phyloP scores from a whole-genome alignment of 2,797 vertebrate species.

The Eulemur rubriventer region DNA sequence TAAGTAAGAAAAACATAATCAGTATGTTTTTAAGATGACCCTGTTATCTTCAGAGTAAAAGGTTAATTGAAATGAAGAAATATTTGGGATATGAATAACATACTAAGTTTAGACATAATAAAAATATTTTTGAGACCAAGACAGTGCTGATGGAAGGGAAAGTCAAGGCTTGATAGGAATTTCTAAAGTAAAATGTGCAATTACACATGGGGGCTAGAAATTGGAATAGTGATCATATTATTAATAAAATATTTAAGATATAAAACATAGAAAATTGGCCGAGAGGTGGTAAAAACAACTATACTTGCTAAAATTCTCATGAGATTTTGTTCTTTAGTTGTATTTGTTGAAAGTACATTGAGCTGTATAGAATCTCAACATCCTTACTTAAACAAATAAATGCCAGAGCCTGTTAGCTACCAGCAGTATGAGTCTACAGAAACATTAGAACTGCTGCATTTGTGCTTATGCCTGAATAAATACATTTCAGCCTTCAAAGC shows the following conservation, averaged over 20 bases:
- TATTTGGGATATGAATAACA: background rate
- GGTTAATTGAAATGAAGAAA: background rate
- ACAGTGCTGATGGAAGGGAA: background rate
- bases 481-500: conserved; percentile 46
- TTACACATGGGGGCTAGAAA: background rate
- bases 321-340: background rate
- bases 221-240: background rate
- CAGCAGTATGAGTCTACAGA: background rate
- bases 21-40: background rate
- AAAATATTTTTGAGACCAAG: background rate
- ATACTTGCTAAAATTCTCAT: background rate
- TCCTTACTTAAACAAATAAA: background rate
- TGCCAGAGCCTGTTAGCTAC: background rate
- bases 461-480: conserved; percentile 6
- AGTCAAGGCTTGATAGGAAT: background rate
- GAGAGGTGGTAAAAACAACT: background rate
- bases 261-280: background rate
- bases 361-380: conserved; percentile 28
- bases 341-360: conserved; percentile 33
- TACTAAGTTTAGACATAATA: background rate
- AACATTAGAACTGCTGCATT: background rate
- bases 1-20: background rate
- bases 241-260: background rate
- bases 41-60: background rate
- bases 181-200: background rate